Conservation (phyloP, 2,113 vertebrate species). For the Dicerorhinus sumatrensis region DNA sequence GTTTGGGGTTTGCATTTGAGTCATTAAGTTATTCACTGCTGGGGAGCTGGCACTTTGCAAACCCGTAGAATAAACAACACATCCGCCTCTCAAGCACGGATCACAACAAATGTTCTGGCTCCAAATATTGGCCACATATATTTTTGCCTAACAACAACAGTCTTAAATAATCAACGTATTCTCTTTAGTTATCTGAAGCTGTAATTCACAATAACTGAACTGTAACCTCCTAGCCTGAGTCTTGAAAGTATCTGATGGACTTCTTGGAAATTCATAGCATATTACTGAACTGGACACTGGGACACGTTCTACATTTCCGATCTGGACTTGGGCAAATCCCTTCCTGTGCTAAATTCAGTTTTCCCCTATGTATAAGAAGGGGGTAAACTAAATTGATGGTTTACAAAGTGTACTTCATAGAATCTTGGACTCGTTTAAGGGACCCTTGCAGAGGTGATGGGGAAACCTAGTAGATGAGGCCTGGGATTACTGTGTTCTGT, state of each 20-base stretch:
- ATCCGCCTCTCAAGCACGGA: background rate
- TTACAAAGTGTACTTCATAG: background rate
- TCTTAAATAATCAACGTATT: background rate
- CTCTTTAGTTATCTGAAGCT: background rate
- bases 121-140: background rate
- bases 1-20: conserved; percentile 40
- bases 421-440: background rate
- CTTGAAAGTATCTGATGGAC: background rate
- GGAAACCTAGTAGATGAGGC: background rate
- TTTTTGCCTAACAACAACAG: background rate
- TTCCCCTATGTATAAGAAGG: background rate
- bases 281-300: background rate
- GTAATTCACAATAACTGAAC: background rate
- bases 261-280: background rate
- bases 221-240: background rate
- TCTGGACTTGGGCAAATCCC: too few species aligned
- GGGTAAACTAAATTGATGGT: background rate
- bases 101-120: conserved; percentile 4
- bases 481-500: background rate
- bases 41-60: conserved; percentile 48
- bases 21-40: conserved; percentile 35
- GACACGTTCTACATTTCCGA: background rate
- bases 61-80: conserved; percentile 22
- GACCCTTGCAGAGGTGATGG: background rate
- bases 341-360: background rate